These are phyloP conservation scores for Bubalus kerabau DNA, from an alignment of 2,113 vertebrate genomes.

Conservation along the genomic window DNA sequence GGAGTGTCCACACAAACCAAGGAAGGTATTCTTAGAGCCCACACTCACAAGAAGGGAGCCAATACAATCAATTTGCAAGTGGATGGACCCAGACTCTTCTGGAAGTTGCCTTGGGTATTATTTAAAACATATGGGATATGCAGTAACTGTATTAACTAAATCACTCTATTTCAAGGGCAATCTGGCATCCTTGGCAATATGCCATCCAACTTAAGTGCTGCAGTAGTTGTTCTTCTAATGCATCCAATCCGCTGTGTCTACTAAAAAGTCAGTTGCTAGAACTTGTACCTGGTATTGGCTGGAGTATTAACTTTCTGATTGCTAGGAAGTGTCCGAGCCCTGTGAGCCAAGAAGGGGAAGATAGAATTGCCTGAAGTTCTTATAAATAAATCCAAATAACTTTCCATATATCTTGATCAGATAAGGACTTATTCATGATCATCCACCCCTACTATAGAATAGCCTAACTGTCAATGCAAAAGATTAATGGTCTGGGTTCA, in stretches of 20 bases:
- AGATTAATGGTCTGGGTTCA: neutral
- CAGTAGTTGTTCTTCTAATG: neutral
- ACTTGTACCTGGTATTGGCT: neutral
- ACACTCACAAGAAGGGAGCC: neutral
- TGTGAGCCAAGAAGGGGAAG: neutral
- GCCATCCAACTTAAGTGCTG: neutral
- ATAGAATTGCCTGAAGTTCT: neutral
- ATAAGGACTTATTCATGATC: neutral
- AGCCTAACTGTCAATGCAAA: neutral
- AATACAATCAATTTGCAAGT: neutral
- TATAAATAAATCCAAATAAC: neutral
- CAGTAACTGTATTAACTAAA: neutral
- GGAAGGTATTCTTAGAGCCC: neutral
- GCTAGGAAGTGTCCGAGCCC: neutral
- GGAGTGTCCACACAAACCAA: neutral
- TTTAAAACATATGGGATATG: neutral
- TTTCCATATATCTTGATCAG: neutral
- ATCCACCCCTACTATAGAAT: neutral
- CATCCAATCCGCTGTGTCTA: neutral
- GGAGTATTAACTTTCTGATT: neutral
- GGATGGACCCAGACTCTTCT: neutral
- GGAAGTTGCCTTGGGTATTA: neutral
- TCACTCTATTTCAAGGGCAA: neutral
- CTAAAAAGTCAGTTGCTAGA: neutral
- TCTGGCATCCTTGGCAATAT: neutral